Conservation (phyloP, 2,888 invertebrate species). For the Bellardia pandia region DNA sequence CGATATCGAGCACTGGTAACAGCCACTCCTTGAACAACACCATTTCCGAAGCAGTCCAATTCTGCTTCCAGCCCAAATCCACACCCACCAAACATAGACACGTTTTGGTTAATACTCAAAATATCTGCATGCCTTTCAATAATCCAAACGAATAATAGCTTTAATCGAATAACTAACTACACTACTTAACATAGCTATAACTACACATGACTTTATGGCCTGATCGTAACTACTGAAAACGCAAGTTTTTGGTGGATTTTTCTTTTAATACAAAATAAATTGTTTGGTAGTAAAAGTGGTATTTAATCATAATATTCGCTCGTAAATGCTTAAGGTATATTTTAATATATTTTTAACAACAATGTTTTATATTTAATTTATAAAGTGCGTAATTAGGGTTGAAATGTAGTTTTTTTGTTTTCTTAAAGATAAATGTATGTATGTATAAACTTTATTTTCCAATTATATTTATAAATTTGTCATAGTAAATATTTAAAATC, state of each 20-base stretch:
- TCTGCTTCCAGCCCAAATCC: too few species aligned
- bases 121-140: too few species aligned
- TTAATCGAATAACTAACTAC: slow-evolving; percentile 37
- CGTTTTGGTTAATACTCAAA: too few species aligned
- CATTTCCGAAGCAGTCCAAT: too few species aligned
- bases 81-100: too few species aligned
- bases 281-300: slow-evolving; percentile 53
- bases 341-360: background rate
- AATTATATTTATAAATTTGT: slow-evolving; percentile 46
- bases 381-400: slow-evolving; percentile 30
- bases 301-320: background rate
- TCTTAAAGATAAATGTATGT: background rate
- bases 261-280: slow-evolving; percentile 30
- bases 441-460: slow-evolving; percentile 42
- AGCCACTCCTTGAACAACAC: too few species aligned
- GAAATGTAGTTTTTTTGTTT: background rate
- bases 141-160: too few species aligned
- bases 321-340: background rate
- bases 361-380: slow-evolving; percentile 23
- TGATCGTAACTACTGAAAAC: slow-evolving; percentile 48
- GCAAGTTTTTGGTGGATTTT: slow-evolving; percentile 51
- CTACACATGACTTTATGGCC: background rate
- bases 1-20: too few species aligned
- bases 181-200: background rate
- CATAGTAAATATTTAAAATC: slow-evolving; percentile 4